Conservation (phyloP, 2,113 vertebrate species). For the Forbesichthys papilliferus region DNA sequence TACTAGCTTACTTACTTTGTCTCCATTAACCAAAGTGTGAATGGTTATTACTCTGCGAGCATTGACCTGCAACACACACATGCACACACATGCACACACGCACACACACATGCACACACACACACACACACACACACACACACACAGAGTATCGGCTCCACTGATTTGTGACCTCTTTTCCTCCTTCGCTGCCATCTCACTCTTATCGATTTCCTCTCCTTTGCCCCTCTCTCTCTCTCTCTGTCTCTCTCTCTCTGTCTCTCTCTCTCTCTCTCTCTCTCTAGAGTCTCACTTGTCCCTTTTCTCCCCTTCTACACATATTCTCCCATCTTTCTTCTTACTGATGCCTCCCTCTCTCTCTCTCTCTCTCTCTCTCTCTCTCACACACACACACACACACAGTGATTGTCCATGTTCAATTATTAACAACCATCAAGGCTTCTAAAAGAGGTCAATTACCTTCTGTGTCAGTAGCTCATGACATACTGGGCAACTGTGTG, state of each 20-base stretch:
- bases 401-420: conserved; percentile 29
- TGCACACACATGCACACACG: conserved; percentile 14
- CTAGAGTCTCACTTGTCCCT: conserved; percentile 35
- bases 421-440: conserved; percentile 44
- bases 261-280: conserved; percentile 34
- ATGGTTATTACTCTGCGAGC: conserved; percentile 65
- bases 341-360: conserved; percentile 5
- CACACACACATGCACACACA: conserved; percentile 10
- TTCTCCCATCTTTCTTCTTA: conserved; percentile 21
- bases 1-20: conserved; percentile 67
- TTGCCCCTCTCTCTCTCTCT: conserved; percentile 46
- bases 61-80: conserved; percentile 50
- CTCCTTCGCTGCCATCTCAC: conserved; percentile 68
- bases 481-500: not conserved
- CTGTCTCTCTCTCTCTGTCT: conserved; percentile 42
- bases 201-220: conserved; percentile 66
- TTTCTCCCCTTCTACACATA: conserved; percentile 17
- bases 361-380: not conserved
- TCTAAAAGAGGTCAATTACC: conserved; percentile 41
- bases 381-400: not conserved
- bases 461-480: conserved; percentile 35
- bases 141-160: conserved; percentile 46
- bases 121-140: conserved; percentile 7
- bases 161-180: conserved; percentile 71
- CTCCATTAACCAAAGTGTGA: conserved; percentile 70